Evolutionary conservation across 1,140 invertebrate species (phyloP).

Genomic region (Spodoptera litura): DNA sequence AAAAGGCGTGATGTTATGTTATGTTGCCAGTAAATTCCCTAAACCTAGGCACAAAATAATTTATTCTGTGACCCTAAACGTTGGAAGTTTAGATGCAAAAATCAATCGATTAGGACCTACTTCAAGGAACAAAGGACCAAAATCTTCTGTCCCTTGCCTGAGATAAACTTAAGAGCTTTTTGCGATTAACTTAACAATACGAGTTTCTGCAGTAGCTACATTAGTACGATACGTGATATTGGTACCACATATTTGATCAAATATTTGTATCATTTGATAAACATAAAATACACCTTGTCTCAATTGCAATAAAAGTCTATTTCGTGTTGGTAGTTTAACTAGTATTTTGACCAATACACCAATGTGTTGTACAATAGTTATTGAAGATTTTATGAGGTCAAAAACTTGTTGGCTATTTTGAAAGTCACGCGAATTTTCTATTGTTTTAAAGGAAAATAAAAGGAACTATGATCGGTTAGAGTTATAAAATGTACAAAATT

Average conservation of each 20-base stretch:
- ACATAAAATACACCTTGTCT: too few relatives aligned
- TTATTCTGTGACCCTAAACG: constrained; percentile 26
- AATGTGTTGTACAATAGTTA: neutral
- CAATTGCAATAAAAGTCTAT: too few relatives aligned
- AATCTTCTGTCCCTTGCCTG: neutral
- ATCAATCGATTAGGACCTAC: constrained; percentile 28
- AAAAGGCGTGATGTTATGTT: too few relatives aligned
- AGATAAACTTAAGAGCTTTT: constrained; percentile 43
- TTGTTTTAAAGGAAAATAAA: neutral
- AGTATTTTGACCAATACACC: too few relatives aligned
- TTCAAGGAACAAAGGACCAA: neutral
- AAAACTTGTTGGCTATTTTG: constrained; percentile 18
- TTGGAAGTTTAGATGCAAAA: constrained; percentile 33
- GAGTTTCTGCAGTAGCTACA: neutral
- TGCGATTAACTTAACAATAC: constrained; percentile 37
- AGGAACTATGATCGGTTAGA: neutral
- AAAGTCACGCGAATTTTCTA: neutral
- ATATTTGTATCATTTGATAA: too few relatives aligned
- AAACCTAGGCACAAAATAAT: constrained; percentile 27
- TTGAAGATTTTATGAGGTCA: constrained; percentile 6
- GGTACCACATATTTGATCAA: too few relatives aligned
- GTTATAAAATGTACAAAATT: neutral
- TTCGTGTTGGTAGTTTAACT: too few relatives aligned
- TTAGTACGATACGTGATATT: constrained; percentile 33
- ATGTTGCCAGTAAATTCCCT: neutral